phyloP scores from a whole-genome alignment of 2,797 vertebrate species.

The Spea hammondii region DNA sequence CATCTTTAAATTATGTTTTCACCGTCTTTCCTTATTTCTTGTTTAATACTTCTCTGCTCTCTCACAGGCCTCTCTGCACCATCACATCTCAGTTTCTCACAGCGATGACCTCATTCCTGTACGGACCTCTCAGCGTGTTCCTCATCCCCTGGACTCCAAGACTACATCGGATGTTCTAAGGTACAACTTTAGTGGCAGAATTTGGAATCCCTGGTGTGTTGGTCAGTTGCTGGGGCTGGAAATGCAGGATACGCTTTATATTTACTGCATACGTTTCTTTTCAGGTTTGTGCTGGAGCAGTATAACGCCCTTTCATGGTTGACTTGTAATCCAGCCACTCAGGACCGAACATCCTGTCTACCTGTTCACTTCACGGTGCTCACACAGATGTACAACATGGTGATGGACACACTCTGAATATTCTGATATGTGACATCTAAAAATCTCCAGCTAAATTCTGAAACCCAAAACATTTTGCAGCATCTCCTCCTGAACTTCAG shows the following conservation, averaged over 20 bases:
- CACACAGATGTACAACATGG: conserved; percentile 96
- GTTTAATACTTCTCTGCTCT: not conserved
- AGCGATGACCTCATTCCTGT: conserved; percentile 86
- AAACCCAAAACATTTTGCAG: conserved; percentile 23
- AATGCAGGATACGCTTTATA: not conserved
- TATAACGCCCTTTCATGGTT: conserved; percentile 98
- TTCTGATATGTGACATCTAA: conserved; percentile 9
- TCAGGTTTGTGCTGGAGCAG: conserved; percentile 96
- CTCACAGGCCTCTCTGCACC: conserved; percentile 89
- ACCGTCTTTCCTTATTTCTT: too few relatives aligned
- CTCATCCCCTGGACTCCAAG: conserved; percentile 96
- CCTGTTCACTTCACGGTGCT: conserved; percentile 95
- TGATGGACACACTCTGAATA: conserved; percentile 84
- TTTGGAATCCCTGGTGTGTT: too few relatives aligned
- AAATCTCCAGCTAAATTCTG: conserved; percentile 12
- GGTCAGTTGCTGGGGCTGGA: too few relatives aligned
- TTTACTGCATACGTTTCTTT: not conserved
- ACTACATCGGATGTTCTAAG: conserved; percentile 98
- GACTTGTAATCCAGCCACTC: conserved; percentile 91
- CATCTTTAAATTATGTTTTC: too few relatives aligned
- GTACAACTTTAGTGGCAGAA: conserved; percentile 60
- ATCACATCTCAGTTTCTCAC: conserved; percentile 93
- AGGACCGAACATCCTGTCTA: conserved; percentile 97
- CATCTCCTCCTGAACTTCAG: not conserved
- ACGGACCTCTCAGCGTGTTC: conserved; percentile 85